Evolutionary conservation across 2,797 vertebrate genomes (phyloP), one percentile per base, ranked within the genome.

Genomic region (Xiphophorus birchmanni): DNA sequence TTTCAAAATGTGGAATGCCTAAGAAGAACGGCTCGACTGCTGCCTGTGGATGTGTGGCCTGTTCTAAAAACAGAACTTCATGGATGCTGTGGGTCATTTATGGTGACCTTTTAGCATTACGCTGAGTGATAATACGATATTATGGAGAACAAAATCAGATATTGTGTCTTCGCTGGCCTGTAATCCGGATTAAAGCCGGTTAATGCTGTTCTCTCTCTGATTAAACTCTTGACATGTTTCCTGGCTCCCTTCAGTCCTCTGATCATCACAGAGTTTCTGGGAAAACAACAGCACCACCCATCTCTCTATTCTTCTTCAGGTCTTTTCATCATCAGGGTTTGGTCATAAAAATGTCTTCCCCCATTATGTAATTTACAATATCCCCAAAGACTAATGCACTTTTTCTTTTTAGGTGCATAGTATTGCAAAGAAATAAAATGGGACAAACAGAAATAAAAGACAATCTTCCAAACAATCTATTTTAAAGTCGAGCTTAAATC

Each of bases 1-100:
- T 82, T 80, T 81, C 2, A 48, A 82, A 87, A 83, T 71, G 87
- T 79, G 77, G 78, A 84, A 78, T 3, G 40, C 87, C 77, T 45
- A 42, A 83, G 77, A 86, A 88, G 88, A 80, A 83, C 52, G 4
- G 32, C 69, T 75, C 35, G 12, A 40, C 45, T 1, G 23, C 75
- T 76, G 82, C 88, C 87, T 35, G 50, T 83, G 81, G 87, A 89
- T 67, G 82, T 88, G 87, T 86, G 83, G 86, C 87, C 84, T 83
- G 86, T 86, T 89, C 82, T 82, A 74, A 44, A 45, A 75, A 23
- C 26, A 2, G 17, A 60, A 12, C 37, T 50, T 83, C 60, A 77
- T 50, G 50, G 52, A 80, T 69, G 35, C 18, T 69, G 10, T 40
- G 12, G 21, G 6, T 26, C 54, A 47, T 60, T 40, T 67, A 29